Conservation (phyloP, 2,888 invertebrate species). For the Coelopa pilipes region DNA sequence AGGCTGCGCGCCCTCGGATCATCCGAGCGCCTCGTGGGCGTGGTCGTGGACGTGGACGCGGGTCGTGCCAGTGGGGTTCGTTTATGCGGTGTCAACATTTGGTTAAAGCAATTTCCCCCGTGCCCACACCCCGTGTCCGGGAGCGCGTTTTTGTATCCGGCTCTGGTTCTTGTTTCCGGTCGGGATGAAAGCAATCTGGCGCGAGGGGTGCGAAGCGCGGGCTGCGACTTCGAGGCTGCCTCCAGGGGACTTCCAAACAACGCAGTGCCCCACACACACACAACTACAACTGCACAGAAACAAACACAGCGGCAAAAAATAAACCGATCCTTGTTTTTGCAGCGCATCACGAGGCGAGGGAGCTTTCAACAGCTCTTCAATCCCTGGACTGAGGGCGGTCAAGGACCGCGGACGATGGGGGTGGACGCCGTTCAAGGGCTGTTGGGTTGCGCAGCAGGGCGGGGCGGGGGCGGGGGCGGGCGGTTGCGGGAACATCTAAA, state of each 20-base stretch:
- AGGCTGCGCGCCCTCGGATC: slow-evolving; percentile 7
- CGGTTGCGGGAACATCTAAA: slow-evolving; percentile 54
- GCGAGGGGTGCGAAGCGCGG: too few relatives aligned
- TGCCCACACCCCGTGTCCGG: background rate
- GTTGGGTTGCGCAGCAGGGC: background rate
- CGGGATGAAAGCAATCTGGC: background rate
- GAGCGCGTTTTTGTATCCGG: background rate
- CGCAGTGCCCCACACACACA: too few relatives aligned
- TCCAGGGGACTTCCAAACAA: too few relatives aligned
- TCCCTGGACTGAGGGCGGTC: background rate
- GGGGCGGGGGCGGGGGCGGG: background rate
- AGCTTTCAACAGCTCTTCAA: background rate
- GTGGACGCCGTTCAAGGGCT: too few relatives aligned
- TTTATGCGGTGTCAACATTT: slow-evolving; percentile 26
- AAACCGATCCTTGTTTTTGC: too few relatives aligned
- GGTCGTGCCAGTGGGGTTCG: background rate
- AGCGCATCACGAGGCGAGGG: too few relatives aligned
- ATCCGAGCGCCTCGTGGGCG: background rate
- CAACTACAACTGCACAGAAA: too few relatives aligned
- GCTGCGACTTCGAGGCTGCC: too few relatives aligned
- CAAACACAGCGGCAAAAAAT: too few relatives aligned
- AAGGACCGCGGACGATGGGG: too few relatives aligned
- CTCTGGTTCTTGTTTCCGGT: background rate
- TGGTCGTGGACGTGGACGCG: background rate
- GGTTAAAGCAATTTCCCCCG: slow-evolving; percentile 19